These are phyloP conservation scores for Epizoanthus fatuus DNA, from an alignment of 92 coral and sea anemone genomes.

Conservation along the genomic window DNA sequence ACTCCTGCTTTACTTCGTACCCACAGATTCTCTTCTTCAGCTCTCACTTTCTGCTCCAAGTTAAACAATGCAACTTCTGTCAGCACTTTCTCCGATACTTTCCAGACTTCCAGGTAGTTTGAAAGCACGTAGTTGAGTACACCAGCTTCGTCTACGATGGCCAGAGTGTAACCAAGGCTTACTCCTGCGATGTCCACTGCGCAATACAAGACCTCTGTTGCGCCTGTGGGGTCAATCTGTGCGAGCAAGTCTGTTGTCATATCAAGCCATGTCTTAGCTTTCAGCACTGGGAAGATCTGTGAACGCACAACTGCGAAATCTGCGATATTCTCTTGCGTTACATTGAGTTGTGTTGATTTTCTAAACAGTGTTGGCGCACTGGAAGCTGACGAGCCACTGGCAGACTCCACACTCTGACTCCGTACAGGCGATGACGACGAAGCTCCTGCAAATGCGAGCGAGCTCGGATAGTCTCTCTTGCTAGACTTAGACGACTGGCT, in stretches of 20 bases:
- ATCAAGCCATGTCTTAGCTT: slow-evolving; percentile 83
- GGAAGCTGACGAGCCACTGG: not conserved
- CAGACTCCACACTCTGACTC: too few relatives aligned
- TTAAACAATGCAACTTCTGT: slow-evolving; percentile 81
- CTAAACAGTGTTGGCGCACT: slow-evolving; percentile 40
- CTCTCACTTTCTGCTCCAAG: slow-evolving; percentile 76
- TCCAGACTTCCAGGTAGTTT: slow-evolving; percentile 91
- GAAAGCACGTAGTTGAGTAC: slow-evolving; percentile 75
- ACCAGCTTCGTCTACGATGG: slow-evolving; percentile 73
- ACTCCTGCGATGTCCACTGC: slow-evolving; percentile 79
- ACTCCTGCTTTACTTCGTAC: slow-evolving; percentile 85
- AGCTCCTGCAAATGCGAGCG: not conserved
- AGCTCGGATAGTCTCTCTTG: not conserved
- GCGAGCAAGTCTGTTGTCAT: slow-evolving; percentile 78
- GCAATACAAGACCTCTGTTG: slow-evolving; percentile 79
- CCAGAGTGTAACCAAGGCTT: slow-evolving; percentile 87
- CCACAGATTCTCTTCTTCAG: slow-evolving; percentile 74
- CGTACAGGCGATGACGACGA: not conserved
- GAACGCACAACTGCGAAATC: slow-evolving; percentile 85
- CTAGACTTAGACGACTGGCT: not conserved
- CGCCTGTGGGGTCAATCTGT: slow-evolving; percentile 71
- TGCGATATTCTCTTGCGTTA: slow-evolving; percentile 79
- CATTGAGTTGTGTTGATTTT: slow-evolving; percentile 77
- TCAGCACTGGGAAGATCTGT: slow-evolving; percentile 84
- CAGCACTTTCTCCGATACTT: slow-evolving; percentile 76